A percentile compares a stretch with the other conserved stretches of the same genome.
Conservation (phyloP, 2,113 vertebrate species). For the Mastomys natalensis region DNA sequence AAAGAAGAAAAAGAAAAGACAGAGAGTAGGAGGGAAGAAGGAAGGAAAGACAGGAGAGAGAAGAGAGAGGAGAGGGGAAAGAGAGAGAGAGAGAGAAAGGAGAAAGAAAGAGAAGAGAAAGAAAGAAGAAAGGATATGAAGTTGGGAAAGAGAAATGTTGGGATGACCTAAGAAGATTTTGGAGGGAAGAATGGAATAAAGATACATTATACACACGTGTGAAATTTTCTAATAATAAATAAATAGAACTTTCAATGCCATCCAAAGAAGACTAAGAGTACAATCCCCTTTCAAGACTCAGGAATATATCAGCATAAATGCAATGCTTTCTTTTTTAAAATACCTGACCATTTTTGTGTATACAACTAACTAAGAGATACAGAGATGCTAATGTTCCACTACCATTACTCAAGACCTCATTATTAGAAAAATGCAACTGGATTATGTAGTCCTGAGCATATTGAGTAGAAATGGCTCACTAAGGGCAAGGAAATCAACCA, state of each 20-base stretch:
- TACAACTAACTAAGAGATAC: not conserved
- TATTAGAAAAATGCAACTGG: not conserved
- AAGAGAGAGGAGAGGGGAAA: rapidly evolving
- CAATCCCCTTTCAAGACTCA: not conserved
- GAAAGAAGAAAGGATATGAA: not conserved
- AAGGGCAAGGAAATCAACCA: not conserved
- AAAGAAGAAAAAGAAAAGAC: no score
- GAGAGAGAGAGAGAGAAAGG: rapidly evolving
- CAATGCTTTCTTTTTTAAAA: not conserved
- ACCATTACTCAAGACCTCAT: not conserved
- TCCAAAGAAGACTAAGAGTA: not conserved
- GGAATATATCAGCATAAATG: not conserved
- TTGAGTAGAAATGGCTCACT: not conserved
- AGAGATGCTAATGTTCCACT: not conserved
- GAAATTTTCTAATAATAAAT: not conserved
- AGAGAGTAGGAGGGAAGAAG: not conserved
- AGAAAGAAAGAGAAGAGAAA: rapidly evolving
- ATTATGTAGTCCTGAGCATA: not conserved
- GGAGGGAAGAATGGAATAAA: not conserved
- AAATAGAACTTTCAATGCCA: conserved; percentile 1
- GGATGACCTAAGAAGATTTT: not conserved
- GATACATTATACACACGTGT: not conserved
- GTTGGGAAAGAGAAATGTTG: not conserved
- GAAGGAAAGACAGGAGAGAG: rapidly evolving
- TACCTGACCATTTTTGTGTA: not conserved